Base-by-base conservation (phyloP, 2,888 invertebrate genomes). In the Perdita meconis region DNA sequence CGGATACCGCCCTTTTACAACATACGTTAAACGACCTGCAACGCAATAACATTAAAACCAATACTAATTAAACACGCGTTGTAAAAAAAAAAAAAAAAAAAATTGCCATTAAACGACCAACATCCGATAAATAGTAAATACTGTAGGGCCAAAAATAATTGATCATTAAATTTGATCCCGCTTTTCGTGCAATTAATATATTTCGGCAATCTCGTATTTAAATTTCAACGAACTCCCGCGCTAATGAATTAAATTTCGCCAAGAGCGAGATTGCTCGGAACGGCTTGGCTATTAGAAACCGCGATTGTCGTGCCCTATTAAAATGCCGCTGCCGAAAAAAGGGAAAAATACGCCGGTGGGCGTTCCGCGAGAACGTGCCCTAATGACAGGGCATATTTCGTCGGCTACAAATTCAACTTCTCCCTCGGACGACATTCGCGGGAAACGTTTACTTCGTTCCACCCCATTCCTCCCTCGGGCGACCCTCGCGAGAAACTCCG, bases 341-440 rank as follows among this genome's bases (percentile, higher is more conserved):
- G 30, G 30, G 6, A 56, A 42, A 53, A 60, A 61, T 36, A 24
- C 50, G 57, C n/a, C 36, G 38, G 38, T 63, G 16, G 68, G 65
- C 69, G 69, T 64, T 63, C 40, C 56, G 60, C 19, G 47, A 72
- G 47, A 76, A 44, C 38, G 56, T 40, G 70, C 38, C 61, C 70
- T 77, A 78, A 77, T 66, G 77, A 78, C 65, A 61, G 70, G 40
- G 66, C 78, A 77, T 61, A 77, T 66, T 78, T 70, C 66, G 50
- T 13, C 78, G 44, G 47, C 65, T 70, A 57, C 60, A 78, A 70
- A 78, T 78, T 78, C 70, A 77, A 66, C 70, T 70, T 77, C 61
- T 40, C 77, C 78, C 42, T 64, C 26, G 51, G 59, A 67, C 68
- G 63, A 65, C 61, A 53, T 53, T n/a, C 65, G 13, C 42, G 42